A percentile compares a stretch with the other conserved stretches of the same genome.
These are phyloP conservation scores for Opisthocomus hoazin DNA, from an alignment of 2,113 vertebrate genomes.

Conservation along the genomic window DNA sequence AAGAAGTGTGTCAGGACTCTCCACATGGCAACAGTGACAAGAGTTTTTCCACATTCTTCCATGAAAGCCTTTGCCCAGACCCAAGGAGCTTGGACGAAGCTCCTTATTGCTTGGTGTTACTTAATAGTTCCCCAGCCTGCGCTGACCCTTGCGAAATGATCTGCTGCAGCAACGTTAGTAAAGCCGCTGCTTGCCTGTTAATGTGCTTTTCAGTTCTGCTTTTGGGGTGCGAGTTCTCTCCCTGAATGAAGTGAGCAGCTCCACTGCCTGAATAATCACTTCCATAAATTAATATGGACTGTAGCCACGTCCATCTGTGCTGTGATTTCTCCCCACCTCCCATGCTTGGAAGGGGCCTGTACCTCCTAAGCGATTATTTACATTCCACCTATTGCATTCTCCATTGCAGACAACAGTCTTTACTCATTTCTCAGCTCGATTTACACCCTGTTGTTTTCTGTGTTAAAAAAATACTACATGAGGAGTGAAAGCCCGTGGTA, in stretches of 20 bases:
- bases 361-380: constrained; percentile 49
- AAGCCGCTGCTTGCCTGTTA: background rate
- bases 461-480: background rate
- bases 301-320: constrained; percentile 31
- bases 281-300: constrained; percentile 30
- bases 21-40: background rate
- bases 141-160: background rate
- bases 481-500: background rate
- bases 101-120: background rate
- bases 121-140: background rate
- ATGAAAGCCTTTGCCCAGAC: background rate
- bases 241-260: constrained; percentile 57
- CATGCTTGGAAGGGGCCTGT: background rate
- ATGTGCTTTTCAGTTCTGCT: background rate
- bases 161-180: background rate
- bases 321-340: constrained; percentile 4
- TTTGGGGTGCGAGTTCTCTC: background rate
- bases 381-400: constrained; percentile 37
- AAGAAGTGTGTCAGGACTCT: background rate
- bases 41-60: background rate
- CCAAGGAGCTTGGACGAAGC: background rate
- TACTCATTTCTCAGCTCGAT: background rate
- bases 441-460: background rate
- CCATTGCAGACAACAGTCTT: background rate
- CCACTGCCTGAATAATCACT: constrained; percentile 25